phyloP scores from a whole-genome alignment of 53 echinoderm and acorn worm species.

The Crossaster papposus region DNA sequence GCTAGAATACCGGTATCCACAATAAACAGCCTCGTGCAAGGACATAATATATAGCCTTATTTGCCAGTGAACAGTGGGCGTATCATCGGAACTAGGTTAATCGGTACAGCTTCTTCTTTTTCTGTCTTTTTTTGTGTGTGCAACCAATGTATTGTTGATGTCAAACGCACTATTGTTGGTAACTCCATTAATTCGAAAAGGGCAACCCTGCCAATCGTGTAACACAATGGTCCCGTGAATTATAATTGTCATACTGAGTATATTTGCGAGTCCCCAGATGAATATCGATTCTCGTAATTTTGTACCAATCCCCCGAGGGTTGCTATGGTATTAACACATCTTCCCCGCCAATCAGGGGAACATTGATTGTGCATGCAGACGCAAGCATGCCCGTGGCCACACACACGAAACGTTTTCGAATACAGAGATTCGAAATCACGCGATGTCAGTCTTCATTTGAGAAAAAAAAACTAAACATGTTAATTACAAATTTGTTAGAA shows the following conservation, averaged over 20 bases:
- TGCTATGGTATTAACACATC: neutral
- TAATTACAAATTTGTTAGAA: no score
- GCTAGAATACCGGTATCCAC: no score
- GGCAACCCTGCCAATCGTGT: no score
- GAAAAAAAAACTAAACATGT: neutral
- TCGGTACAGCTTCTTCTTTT: no score
- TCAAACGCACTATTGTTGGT: no score
- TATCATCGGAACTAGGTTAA: no score
- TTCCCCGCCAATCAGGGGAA: neutral
- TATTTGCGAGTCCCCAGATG: neutral
- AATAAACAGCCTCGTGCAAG: no score
- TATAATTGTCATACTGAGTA: neutral
- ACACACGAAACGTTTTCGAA: neutral
- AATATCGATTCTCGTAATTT: neutral
- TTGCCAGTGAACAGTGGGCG: no score
- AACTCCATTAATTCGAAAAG: no score
- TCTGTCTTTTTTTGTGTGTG: no score
- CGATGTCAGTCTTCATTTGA: neutral
- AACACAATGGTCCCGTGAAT: neutral
- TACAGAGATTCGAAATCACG: neutral
- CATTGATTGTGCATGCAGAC: neutral
- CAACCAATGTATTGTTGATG: no score
- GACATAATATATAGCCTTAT: no score
- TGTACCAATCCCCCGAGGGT: neutral
- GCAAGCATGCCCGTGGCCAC: neutral